phyloP scores from a whole-genome alignment of 2,888 invertebrate species.

The Noctua janthina region DNA sequence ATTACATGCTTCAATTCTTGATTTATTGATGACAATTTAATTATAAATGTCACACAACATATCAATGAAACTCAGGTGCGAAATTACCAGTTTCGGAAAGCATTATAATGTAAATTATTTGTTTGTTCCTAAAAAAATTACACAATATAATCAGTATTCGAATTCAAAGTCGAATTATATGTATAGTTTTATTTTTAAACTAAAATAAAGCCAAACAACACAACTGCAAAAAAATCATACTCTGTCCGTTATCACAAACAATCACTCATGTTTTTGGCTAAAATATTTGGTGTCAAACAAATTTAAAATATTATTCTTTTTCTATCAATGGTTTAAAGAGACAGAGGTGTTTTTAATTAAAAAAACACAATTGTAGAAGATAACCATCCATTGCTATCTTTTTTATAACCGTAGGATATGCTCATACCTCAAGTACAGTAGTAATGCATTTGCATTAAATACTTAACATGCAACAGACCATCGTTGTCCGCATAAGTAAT shows the following conservation, averaged over 20 bases:
- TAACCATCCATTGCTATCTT: not conserved
- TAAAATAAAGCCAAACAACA: not conserved
- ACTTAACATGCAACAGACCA: slow-evolving; percentile 56
- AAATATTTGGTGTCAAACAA: not conserved
- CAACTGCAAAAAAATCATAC: not conserved
- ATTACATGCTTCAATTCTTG: not conserved
- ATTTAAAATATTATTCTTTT: not conserved
- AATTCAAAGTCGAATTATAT: not conserved
- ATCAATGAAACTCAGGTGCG: not conserved
- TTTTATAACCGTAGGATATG: slow-evolving; percentile 6
- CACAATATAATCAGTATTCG: not conserved
- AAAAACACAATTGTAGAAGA: too few relatives aligned
- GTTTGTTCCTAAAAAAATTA: not conserved
- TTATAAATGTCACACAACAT: not conserved
- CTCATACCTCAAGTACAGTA: slow-evolving; percentile 6
- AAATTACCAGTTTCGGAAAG: not conserved
- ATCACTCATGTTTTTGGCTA: not conserved
- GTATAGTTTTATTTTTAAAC: not conserved
- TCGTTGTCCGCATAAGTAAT: slow-evolving; percentile 54
- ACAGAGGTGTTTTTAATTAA: not conserved
- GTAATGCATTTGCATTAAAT: slow-evolving; percentile 43
- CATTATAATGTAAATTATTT: not conserved
- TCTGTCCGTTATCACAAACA: not conserved
- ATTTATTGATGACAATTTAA: not conserved
- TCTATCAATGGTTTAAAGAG: not conserved